Percentiles rank a stretch among this genome's conserved stretches.
Conservation (phyloP, 2,113 vertebrate species). For the Heterotilapia buettikoferi region DNA sequence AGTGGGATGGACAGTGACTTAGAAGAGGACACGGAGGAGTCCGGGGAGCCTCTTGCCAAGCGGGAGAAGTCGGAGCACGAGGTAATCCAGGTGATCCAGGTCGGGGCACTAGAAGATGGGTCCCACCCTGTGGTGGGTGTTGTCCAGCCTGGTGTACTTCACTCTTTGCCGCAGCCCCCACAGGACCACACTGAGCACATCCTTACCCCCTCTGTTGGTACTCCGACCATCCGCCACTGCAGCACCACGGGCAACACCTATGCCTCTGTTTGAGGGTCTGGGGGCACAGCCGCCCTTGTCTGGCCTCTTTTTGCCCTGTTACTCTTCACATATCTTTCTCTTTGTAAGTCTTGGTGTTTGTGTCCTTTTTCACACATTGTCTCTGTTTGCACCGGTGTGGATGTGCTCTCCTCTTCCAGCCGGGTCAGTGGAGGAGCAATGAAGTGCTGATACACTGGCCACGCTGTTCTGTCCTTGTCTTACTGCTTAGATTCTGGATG, state of each 20-base stretch:
- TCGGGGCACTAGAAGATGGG: conserved; percentile 69
- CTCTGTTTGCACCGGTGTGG: conserved; percentile 45
- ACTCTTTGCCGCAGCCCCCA: conserved; percentile 58
- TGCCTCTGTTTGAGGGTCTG: conserved; percentile 70
- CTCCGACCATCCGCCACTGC: conserved; percentile 77
- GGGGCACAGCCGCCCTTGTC: background rate
- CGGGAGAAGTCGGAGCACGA: conserved; percentile 70
- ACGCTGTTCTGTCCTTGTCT: conserved; percentile 40
- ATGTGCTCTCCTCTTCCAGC: conserved; percentile 13
- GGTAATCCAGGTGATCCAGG: conserved; percentile 77
- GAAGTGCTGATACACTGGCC: conserved; percentile 14
- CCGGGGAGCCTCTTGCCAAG: conserved; percentile 71
- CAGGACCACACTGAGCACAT: conserved; percentile 71
- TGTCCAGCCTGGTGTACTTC: conserved; percentile 69
- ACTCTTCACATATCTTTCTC: conserved; percentile 35
- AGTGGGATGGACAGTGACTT: conserved; percentile 78
- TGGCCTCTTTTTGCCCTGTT: conserved; percentile 11
- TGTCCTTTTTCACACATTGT: conserved; percentile 30
- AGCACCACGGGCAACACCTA: conserved; percentile 74
- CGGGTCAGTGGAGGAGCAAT: background rate
- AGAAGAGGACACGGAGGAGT: conserved; percentile 71
- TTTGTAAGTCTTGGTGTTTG: conserved; percentile 35
- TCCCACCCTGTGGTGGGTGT: conserved; percentile 73
- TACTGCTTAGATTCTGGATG: conserved; percentile 47
- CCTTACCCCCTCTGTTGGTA: conserved; percentile 56